phyloP scores from a whole-genome alignment of 2,113 vertebrate genomes.

The Solea solea region DNA sequence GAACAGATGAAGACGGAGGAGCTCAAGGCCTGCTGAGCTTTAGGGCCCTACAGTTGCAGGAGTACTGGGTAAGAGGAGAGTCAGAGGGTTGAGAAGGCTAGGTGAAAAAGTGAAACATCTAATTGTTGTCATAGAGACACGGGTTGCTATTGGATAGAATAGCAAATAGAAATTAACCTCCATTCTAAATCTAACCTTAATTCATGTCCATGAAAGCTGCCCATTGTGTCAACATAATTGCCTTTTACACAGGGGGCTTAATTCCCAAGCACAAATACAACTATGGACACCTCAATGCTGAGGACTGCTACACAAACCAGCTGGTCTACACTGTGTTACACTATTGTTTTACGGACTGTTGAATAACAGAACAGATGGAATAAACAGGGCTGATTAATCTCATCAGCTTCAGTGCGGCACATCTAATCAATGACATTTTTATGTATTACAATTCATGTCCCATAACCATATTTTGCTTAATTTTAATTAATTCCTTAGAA shows the following conservation, averaged over 20 bases:
- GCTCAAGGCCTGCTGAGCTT: slow-evolving; percentile 52
- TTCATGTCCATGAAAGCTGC: slow-evolving; percentile 22
- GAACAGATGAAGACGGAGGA: slow-evolving; percentile 51
- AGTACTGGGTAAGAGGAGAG: slow-evolving; percentile 25
- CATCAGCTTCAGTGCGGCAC: slow-evolving; percentile 69
- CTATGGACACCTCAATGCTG: slow-evolving; percentile 56
- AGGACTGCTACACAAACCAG: slow-evolving; percentile 43
- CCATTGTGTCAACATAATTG: slow-evolving; percentile 26
- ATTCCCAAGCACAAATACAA: slow-evolving; percentile 51
- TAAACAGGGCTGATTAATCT: slow-evolving; percentile 74
- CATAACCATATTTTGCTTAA: slow-evolving; percentile 51
- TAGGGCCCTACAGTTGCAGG: slow-evolving; percentile 30
- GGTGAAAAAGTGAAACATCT: slow-evolving; percentile 5
- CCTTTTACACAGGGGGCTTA: slow-evolving; percentile 33
- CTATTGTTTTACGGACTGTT: slow-evolving; percentile 63
- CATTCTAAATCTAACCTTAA: slow-evolving; percentile 29
- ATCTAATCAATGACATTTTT: slow-evolving; percentile 66
- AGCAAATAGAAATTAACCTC: slow-evolving; percentile 35
- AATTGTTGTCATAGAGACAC: slow-evolving; percentile 7
- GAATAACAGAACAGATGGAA: slow-evolving; percentile 76
- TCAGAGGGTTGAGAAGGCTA: slow-evolving; percentile 16
- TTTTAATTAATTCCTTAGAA: slow-evolving; percentile 76
- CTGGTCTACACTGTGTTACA: slow-evolving; percentile 48
- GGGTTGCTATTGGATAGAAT: slow-evolving; percentile 13
- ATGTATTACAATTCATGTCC: slow-evolving; percentile 62